phyloP scores from a whole-genome alignment of 2,113 vertebrate species.

The Phalacrocorax carbo region DNA sequence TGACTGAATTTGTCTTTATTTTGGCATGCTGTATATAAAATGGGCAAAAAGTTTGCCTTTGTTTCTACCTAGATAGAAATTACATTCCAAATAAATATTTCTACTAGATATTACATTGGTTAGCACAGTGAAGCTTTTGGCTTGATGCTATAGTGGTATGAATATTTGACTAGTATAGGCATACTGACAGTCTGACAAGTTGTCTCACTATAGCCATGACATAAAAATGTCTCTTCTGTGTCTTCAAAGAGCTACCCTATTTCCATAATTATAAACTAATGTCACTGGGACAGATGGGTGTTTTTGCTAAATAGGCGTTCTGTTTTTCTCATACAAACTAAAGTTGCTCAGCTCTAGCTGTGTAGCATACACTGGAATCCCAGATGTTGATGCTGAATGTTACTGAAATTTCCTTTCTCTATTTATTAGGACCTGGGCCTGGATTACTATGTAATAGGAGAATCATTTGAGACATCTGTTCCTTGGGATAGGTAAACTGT shows the following conservation, averaged over 20 bases:
- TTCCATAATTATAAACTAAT: neutral
- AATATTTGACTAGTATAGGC: neutral
- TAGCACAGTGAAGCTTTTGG: neutral
- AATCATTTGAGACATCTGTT: slow-evolving; percentile 98
- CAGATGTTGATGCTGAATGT: neutral
- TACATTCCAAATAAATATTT: neutral
- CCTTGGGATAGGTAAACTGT: slow-evolving; percentile 96
- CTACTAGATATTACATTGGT: neutral
- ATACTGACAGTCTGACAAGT: neutral
- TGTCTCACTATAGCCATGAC: neutral
- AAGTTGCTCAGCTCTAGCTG: neutral
- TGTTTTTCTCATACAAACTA: neutral
- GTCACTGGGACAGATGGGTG: neutral
- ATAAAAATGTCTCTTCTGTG: neutral
- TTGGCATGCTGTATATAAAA: neutral
- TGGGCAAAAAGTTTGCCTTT: neutral
- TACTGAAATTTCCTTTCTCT: slow-evolving; percentile 38
- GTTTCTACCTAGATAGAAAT: neutral
- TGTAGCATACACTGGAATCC: neutral
- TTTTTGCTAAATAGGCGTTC: neutral
- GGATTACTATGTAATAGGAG: slow-evolving; percentile 94
- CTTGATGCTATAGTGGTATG: neutral
- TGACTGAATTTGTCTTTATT: neutral
- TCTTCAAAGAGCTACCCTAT: neutral
- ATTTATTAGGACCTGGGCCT: slow-evolving; percentile 89